These are phyloP conservation scores for Ameiurus melas DNA, from an alignment of 2,113 vertebrate species.

Conservation along the genomic window DNA sequence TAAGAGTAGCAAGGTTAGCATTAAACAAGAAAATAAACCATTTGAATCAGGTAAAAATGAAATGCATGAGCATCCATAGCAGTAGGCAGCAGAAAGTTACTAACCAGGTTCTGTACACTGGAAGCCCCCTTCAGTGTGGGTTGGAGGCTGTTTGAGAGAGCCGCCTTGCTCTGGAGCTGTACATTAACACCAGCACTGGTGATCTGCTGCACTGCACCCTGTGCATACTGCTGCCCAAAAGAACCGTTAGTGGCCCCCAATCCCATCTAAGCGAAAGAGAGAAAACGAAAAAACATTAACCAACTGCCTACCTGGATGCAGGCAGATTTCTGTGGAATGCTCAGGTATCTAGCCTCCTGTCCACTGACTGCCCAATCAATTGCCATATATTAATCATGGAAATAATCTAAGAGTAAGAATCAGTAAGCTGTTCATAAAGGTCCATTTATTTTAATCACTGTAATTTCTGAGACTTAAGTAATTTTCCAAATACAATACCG, in stretches of 20 bases:
- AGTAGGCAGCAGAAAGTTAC: slow-evolving; percentile 48
- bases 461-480: too few relatives aligned
- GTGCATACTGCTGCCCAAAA: slow-evolving; percentile 90
- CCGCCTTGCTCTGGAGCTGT: slow-evolving; percentile 86
- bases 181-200: slow-evolving; percentile 83
- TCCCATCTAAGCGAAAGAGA: slow-evolving; percentile 79
- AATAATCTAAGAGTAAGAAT: too few relatives aligned
- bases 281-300: not conserved
- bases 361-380: not conserved
- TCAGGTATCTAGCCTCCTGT: not conserved
- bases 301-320: not conserved
- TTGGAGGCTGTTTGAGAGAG: slow-evolving; percentile 87
- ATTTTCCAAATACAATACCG: too few relatives aligned
- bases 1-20: too few relatives aligned
- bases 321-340: not conserved
- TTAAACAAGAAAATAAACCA: too few relatives aligned
- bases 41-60: too few relatives aligned
- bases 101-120: slow-evolving; percentile 93
- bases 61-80: too few relatives aligned
- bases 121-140: slow-evolving; percentile 89
- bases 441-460: too few relatives aligned
- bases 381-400: too few relatives aligned
- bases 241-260: slow-evolving; percentile 82
- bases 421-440: too few relatives aligned
- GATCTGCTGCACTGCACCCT: slow-evolving; percentile 87